These are phyloP conservation scores for Meriones unguiculatus DNA, from an alignment of 2,113 vertebrate species.

Conservation along the genomic window DNA sequence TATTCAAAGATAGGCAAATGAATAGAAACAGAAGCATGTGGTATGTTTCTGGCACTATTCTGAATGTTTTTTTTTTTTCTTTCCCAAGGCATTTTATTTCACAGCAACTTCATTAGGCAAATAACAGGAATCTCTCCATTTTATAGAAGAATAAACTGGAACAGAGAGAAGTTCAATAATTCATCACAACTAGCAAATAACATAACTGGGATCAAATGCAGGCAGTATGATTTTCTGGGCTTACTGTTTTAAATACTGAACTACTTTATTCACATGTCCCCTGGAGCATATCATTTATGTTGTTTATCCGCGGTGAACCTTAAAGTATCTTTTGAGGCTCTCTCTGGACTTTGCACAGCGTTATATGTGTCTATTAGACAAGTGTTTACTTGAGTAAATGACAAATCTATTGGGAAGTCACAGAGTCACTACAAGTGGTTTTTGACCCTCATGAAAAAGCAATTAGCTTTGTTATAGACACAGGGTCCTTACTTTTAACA, in stretches of 20 bases:
- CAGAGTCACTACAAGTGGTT: background rate
- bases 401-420: background rate
- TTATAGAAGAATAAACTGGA: background rate
- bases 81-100: conserved; percentile 24
- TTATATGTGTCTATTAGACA: background rate
- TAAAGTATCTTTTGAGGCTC: background rate
- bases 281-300: background rate
- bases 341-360: background rate
- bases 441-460: background rate
- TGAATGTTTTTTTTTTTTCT: background rate
- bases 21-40: background rate
- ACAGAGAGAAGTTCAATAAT: background rate
- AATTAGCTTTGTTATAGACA: background rate
- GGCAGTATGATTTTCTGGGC: background rate
- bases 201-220: background rate
- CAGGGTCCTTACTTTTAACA: background rate
- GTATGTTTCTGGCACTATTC: background rate
- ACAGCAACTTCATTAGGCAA: background rate
- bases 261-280: background rate
- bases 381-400: background rate
- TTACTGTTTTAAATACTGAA: background rate
- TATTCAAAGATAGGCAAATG: background rate
- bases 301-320: background rate
- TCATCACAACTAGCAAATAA: background rate
- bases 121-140: background rate